Evolutionary conservation across 2,113 vertebrate genomes (phyloP).

Genomic region (Percopsis transmontana): DNA sequence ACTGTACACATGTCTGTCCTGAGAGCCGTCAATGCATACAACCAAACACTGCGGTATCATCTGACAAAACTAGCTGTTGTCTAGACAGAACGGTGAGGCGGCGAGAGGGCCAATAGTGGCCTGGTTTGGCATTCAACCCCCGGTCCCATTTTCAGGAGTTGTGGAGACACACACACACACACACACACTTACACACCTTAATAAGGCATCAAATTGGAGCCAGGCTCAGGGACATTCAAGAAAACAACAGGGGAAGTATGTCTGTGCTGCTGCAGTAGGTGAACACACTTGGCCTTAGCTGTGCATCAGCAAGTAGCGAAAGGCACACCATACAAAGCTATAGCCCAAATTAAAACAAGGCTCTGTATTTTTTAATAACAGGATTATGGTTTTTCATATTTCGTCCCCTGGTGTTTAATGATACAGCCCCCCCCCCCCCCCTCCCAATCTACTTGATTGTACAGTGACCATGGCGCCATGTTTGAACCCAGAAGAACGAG

Average conservation of each 20-base stretch:
- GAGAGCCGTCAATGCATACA: constrained; percentile 41
- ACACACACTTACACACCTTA: constrained; percentile 40
- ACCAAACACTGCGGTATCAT: background rate
- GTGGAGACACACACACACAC: constrained; percentile 32
- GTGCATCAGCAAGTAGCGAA: constrained; percentile 33
- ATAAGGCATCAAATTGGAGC: constrained; percentile 59
- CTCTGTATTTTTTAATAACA: constrained; percentile 52
- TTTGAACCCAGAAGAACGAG: constrained; percentile 26
- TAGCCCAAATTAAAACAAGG: constrained; percentile 62
- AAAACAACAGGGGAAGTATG: constrained; percentile 26
- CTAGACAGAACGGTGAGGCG: constrained; percentile 59
- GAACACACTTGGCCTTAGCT: constrained; percentile 37
- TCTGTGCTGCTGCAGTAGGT: constrained; percentile 19
- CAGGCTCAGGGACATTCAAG: constrained; percentile 39
- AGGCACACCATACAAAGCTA: constrained; percentile 23
- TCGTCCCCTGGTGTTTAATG: constrained; percentile 41
- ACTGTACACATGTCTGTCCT: constrained; percentile 51
- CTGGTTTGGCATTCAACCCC: constrained; percentile 47
- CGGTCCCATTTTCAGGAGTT: constrained; percentile 60
- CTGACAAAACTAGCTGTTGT: constrained; percentile 58
- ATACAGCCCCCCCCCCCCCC: constrained; percentile 29
- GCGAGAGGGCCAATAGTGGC: constrained; percentile 54
- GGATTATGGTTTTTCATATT: constrained; percentile 66
- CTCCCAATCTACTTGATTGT: constrained; percentile 16
- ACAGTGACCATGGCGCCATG: constrained; percentile 18